Evolutionary conservation across 2,888 invertebrate species (phyloP).

Genomic region (Paralinhomoeus sp.): DNA sequence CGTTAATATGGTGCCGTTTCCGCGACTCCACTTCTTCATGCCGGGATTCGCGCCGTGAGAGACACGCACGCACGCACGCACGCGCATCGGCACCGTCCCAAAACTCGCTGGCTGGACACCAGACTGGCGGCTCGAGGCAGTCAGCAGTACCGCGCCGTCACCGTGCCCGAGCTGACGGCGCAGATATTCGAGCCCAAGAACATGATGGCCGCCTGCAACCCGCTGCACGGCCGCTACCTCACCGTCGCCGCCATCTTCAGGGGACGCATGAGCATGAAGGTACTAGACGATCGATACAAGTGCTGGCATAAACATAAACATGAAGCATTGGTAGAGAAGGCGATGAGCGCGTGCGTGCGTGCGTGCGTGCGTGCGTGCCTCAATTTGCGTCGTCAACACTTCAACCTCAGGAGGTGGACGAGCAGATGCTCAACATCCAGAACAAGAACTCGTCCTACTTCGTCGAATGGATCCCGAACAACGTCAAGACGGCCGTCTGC

Average conservation of each 20-base stretch:
- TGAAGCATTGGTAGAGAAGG: too few species aligned
- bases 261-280: constrained; percentile 37
- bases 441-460: constrained; percentile 73
- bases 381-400: too few species aligned
- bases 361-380: too few species aligned
- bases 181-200: constrained; percentile 41
- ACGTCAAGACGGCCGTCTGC: too few species aligned
- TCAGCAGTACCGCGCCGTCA: constrained; percentile 37
- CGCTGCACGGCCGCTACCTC: constrained; percentile 28
- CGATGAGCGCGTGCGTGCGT: too few species aligned
- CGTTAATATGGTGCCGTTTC: constrained; percentile 86
- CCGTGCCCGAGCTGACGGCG: constrained; percentile 46
- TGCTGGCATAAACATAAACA: too few species aligned
- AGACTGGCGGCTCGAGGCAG: too few species aligned
- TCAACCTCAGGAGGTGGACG: constrained; percentile 47
- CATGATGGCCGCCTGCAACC: constrained; percentile 34
- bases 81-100: too few species aligned
- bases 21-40: constrained; percentile 37
- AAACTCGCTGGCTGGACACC: too few species aligned
- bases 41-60: constrained; percentile 65
- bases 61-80: too few species aligned
- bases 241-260: constrained; percentile 35
- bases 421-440: constrained; percentile 78
- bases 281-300: too few species aligned
- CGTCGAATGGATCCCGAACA: too few species aligned